Conservation (phyloP, 2,113 vertebrate genomes). For the Istiophorus platypterus region DNA sequence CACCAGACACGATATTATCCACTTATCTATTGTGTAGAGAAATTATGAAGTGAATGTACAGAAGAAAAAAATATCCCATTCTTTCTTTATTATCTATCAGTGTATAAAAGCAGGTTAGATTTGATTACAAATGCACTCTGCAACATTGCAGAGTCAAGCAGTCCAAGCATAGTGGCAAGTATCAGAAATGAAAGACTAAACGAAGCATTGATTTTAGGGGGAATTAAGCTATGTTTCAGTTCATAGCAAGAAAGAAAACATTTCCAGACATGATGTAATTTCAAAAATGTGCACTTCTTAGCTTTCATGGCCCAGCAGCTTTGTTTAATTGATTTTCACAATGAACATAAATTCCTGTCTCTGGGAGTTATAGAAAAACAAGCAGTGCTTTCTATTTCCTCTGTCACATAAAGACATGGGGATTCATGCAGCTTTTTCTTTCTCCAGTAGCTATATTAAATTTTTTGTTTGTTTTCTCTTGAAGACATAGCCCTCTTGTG, state of each 20-base stretch:
- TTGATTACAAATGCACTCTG: constrained; percentile 47
- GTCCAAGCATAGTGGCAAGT: neutral
- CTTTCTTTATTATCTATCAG: constrained; percentile 2
- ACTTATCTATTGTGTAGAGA: neutral
- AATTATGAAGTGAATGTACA: constrained; percentile 5
- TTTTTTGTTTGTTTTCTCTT: constrained; percentile 55
- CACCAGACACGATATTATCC: neutral
- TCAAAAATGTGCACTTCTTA: constrained; percentile 38
- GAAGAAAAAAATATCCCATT: neutral
- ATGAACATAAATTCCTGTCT: constrained; percentile 44
- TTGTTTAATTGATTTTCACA: constrained; percentile 68
- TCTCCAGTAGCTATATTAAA: constrained; percentile 44
- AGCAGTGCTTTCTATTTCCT: constrained; percentile 1
- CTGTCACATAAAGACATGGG: constrained; percentile 29
- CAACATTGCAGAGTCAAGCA: constrained; percentile 10
- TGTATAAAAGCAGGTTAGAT: constrained; percentile 22
- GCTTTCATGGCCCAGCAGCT: constrained; percentile 31
- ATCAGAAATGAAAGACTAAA: constrained; percentile 42
- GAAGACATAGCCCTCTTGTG: constrained; percentile 48
- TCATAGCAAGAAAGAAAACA: constrained; percentile 14
- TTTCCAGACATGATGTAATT: constrained; percentile 36
- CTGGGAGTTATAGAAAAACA: constrained; percentile 33
- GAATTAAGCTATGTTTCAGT: constrained; percentile 19
- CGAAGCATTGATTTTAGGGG: constrained; percentile 50
- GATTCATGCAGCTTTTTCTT: constrained; percentile 29